Evolutionary conservation across 2,888 invertebrate genomes (phyloP).

Genomic region (Scaeva pyrastri): DNA sequence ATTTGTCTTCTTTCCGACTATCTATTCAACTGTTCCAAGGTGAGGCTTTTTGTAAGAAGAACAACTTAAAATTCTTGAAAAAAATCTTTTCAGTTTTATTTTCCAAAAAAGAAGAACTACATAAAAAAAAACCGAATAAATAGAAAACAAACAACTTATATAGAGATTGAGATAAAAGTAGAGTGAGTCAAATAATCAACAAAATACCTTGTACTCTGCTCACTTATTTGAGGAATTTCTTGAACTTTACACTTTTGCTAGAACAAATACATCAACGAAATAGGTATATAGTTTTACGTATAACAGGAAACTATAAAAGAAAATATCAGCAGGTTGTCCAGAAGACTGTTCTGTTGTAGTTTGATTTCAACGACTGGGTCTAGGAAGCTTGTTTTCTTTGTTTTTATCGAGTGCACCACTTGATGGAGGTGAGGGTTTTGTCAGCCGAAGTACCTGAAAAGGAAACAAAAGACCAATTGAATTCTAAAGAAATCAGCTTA

Average conservation of each 20-base stretch:
- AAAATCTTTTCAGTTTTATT: slow-evolving; percentile 37
- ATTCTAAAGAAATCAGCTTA: not conserved
- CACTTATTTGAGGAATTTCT: not conserved
- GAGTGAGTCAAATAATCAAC: slow-evolving; percentile 8
- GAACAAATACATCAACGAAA: slow-evolving; percentile 13
- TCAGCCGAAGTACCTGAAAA: slow-evolving; percentile 50
- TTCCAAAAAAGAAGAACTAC: slow-evolving; percentile 43
- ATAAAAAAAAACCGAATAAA: slow-evolving; percentile 38
- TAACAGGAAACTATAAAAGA: not conserved
- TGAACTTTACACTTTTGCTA: slow-evolving; percentile 28
- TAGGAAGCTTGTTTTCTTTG: slow-evolving; percentile 66
- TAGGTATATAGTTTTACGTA: not conserved
- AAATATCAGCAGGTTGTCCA: slow-evolving; percentile 31
- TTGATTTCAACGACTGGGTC: slow-evolving; percentile 27
- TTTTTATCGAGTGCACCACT: slow-evolving; percentile 41
- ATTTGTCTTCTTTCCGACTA: too few species aligned
- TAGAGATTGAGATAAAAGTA: slow-evolving; percentile 6
- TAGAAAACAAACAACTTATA: slow-evolving; percentile 43
- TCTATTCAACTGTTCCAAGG: too few species aligned
- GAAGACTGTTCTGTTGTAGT: not conserved
- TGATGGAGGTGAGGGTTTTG: slow-evolving; percentile 38
- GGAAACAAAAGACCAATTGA: not conserved
- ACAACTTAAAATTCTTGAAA: not conserved
- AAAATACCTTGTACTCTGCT: not conserved
- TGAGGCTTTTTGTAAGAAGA: too few species aligned